These are phyloP conservation scores for Thaumatotibia leucotreta DNA, from an alignment of 1,140 invertebrate genomes.

Conservation along the genomic window DNA sequence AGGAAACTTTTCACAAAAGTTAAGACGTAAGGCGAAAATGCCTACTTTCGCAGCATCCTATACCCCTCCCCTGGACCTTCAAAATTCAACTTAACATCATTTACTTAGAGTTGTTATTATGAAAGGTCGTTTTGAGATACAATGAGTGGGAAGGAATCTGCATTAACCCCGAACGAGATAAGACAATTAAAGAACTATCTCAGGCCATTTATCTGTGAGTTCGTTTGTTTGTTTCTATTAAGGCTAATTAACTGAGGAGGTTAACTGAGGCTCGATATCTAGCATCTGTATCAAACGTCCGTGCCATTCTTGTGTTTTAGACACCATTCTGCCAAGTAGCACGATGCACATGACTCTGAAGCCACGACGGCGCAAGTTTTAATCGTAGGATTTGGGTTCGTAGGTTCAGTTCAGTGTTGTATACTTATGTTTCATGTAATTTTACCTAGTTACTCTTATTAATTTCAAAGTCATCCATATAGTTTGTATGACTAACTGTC, in stretches of 20 bases:
- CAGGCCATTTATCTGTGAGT: constrained; percentile 56
- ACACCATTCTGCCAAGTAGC: neutral
- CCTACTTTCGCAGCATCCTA: neutral
- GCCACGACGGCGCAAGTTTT: too few relatives aligned
- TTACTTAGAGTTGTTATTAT: neutral
- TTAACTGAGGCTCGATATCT: neutral
- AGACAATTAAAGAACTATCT: constrained; percentile 65
- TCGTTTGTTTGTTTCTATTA: constrained; percentile 68
- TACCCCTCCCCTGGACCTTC: neutral
- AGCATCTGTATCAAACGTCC: neutral
- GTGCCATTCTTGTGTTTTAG: neutral
- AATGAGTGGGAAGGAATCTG: constrained; percentile 3
- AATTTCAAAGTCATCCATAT: too few relatives aligned
- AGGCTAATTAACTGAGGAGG: constrained; percentile 47
- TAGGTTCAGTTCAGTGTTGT: too few relatives aligned
- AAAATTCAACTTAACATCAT: neutral
- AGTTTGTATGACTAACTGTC: too few relatives aligned
- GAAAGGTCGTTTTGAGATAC: neutral
- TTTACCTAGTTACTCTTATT: too few relatives aligned
- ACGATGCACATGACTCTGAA: neutral
- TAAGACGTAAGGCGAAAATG: constrained; percentile 43
- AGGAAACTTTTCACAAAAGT: constrained; percentile 53
- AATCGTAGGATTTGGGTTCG: too few relatives aligned
- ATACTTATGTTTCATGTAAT: too few relatives aligned
- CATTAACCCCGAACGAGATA: constrained; percentile 30